Percentiles rank a stretch among this genome's conserved stretches.
These are phyloP conservation scores for Zaprionus gabonicus DNA, from an alignment of 1,140 invertebrate genomes.

Conservation along the genomic window DNA sequence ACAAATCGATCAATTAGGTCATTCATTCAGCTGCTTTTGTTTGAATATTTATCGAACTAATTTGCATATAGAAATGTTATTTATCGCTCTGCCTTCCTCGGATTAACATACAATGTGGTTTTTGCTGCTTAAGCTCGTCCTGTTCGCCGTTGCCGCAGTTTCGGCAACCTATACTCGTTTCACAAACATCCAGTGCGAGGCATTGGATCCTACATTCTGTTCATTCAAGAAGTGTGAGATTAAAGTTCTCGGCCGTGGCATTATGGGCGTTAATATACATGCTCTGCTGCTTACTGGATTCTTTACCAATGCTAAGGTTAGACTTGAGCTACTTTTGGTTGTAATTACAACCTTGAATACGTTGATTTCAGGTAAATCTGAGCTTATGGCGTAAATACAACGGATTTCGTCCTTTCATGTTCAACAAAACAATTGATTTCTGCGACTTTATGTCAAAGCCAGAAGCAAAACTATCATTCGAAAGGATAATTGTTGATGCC, in stretches of 20 bases:
- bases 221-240: slow-evolving; percentile 30
- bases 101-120: neutral
- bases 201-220: neutral
- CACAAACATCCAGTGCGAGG: slow-evolving; percentile 8
- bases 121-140: neutral
- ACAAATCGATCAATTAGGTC: too few species aligned
- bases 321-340: too few species aligned
- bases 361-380: neutral
- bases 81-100: neutral
- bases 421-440: slow-evolving; percentile 8
- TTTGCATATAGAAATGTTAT: neutral
- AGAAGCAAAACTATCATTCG: neutral
- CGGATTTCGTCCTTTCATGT: slow-evolving; percentile 13
- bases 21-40: too few species aligned
- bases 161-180: neutral
- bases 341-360: too few species aligned
- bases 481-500: neutral
- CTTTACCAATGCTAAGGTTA: neutral
- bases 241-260: slow-evolving; percentile 23
- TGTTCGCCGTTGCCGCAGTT: neutral
- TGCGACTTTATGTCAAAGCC: neutral
- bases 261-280: slow-evolving; percentile 2
- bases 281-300: neutral
- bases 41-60: too few species aligned
- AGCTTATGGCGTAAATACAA: slow-evolving; percentile 2